Conservation (phyloP, 2,797 vertebrate genomes). For the Ambastaia sidthimunki region DNA sequence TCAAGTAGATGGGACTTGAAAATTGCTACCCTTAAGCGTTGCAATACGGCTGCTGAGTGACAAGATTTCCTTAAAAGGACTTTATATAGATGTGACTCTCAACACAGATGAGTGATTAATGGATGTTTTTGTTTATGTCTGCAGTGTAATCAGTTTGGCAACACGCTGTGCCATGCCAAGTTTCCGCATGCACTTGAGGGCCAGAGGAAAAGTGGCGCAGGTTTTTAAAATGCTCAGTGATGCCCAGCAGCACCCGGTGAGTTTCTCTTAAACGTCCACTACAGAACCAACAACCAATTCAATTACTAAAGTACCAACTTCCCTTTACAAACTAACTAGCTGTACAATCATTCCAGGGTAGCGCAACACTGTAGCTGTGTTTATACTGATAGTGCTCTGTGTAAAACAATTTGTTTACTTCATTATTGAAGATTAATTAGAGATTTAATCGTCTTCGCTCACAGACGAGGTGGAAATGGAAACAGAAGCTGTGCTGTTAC, state of each 20-base stretch:
- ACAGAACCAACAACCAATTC: too few species aligned
- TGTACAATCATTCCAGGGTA: neutral
- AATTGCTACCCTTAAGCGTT: too few species aligned
- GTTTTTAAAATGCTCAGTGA: conserved; percentile 98
- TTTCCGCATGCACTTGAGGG: conserved; percentile 97
- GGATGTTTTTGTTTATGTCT: conserved; percentile 21
- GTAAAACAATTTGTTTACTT: conserved; percentile 32
- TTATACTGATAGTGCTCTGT: neutral
- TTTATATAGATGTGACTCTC: too few species aligned
- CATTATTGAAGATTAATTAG: conserved; percentile 36
- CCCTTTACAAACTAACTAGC: too few species aligned
- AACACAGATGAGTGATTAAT: too few species aligned
- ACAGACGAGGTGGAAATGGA: conserved; percentile 24
- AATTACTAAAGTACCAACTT: too few species aligned
- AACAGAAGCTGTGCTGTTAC: conserved; percentile 37
- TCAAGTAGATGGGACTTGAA: too few species aligned
- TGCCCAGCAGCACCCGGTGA: conserved; percentile 92
- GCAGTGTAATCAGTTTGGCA: conserved; percentile 96
- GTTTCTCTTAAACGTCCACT: conserved; percentile 30
- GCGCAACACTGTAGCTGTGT: conserved; percentile 1
- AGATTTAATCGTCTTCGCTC: conserved; percentile 24
- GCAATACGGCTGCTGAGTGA: too few species aligned
- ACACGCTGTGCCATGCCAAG: conserved; percentile 97
- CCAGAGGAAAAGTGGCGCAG: conserved; percentile 96
- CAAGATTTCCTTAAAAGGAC: too few species aligned